Evolutionary conservation across 2,113 vertebrate genomes (phyloP), one percentile per base, ranked within the genome.

Genomic region (Rhombomys opimus): DNA sequence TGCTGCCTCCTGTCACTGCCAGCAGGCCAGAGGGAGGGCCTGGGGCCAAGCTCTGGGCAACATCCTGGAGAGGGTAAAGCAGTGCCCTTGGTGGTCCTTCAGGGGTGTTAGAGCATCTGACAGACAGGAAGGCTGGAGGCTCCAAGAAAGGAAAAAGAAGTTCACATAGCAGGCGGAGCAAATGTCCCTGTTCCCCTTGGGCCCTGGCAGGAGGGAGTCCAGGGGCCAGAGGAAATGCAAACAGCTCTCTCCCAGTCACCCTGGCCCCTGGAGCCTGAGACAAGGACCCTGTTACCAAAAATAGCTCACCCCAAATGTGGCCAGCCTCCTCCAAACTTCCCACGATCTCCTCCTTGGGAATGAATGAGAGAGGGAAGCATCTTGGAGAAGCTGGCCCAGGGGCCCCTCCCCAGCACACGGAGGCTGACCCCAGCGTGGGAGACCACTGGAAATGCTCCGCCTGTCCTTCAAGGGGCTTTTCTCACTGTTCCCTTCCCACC

Each of bases 241-340:
- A 98, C 98, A 98, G 97, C 95, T 97, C 97, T 97, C 97, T 98
- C 97, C 97, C 96, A 92, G 97, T 97, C 97, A 96, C 93, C 98
- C 98, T 95, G 96, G 98, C 98, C 98, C 98, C 97, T 98, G 96
- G 98, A 98, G 98, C 98, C 98, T 98, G 98, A 98, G 98, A 98
- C 98, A 52, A 96, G 94, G 96, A 97, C 97, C 54, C 94, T 46
- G 59, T 81, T 94, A 98, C 99, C 99, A 99, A 99, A 99, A 99
- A 99, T 99, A 99, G 98, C 97, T 98, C 98, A 97, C 98, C 98
- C 98, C 98, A 98, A 98, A 97, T 91, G 91, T 98, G 98, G 98
- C 98, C 98, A 98, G 98, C 98, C 98, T 97, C 98, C 98, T 98
- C 95, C 97, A 88, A 95, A 97, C 98, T 98, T 98, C 98, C 98